Base-by-base conservation (phyloP, 1,140 invertebrate genomes). In the Listronotus oregonensis region DNA sequence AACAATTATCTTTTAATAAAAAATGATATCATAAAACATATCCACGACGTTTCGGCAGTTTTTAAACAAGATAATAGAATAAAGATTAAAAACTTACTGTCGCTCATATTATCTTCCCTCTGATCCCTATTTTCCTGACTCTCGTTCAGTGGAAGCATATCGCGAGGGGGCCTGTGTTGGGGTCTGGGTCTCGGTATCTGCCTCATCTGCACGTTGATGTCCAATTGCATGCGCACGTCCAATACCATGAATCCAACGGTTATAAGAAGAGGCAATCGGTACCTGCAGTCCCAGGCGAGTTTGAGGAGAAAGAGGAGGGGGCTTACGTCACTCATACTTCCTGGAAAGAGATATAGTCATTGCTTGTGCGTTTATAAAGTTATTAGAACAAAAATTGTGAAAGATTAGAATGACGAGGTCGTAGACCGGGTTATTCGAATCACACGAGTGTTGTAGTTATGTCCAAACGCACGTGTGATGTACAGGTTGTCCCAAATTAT, bases 211-310 rank as follows among this genome's bases (percentile, higher is more conserved):
- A 83, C 78, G 47, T 82, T 82, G 18, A 83, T 81, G 67, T 83
- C 82, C 11, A 83, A 78, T 65, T 83, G 81, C 70, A 83, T 76
- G 17, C 82, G 75, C 10, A 83, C 79, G 62, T 83, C 82, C 68
- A 83, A 78, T 0, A 78, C 75, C 65, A 83, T 77, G 67, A 83
- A 83, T 18, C 77, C 78, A 39, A 82, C 78, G 6, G 80, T 80
- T 17, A 83, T 79, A 15, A 83, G 64, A 10, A 83, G 69, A 5
- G 82, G 82, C 51, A 83, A 75, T 15, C 80, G 78, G 34, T 80
- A 70, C 27, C 82, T 78, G 58, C 79, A 79, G 52, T 80, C 80
- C 80, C 80, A 83, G 12, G 82, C 82, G 57, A 83, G 70, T 57
- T 83, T 81, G 12, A 82, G 77, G 1, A 83, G 71, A 70, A 83